These are phyloP conservation scores for Tigriopus japonicus DNA, from an alignment of 1,140 invertebrate genomes.

Conservation along the genomic window DNA sequence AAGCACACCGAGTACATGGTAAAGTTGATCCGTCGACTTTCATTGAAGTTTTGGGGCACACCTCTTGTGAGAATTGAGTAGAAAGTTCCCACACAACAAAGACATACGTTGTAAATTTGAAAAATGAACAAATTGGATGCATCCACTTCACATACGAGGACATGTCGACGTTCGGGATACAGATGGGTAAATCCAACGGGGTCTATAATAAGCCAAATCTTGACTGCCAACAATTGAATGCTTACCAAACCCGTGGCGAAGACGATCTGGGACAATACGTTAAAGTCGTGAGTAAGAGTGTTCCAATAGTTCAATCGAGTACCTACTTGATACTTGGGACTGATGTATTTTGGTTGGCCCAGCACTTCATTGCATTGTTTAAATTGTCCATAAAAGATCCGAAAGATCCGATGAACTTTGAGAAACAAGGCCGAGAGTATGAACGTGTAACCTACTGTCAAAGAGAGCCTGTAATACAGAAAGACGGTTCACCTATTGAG, in stretches of 20 bases:
- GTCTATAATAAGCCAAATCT: background rate
- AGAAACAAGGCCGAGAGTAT: background rate
- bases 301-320: too few relatives aligned
- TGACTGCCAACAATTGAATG: background rate
- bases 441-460: background rate
- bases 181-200: background rate
- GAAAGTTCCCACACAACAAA: background rate
- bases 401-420: background rate
- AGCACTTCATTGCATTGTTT: background rate
- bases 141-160: background rate
- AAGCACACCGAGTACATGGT: slow-evolving; percentile 8
- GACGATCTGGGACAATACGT: background rate
- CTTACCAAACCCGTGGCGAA: background rate
- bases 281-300: too few relatives aligned
- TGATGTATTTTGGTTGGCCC: background rate
- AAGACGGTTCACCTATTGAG: too few relatives aligned
- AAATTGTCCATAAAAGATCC: background rate
- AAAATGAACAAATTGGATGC: background rate
- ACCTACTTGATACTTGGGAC: background rate
- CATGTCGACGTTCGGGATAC: slow-evolving; percentile 3
- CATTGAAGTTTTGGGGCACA: slow-evolving; percentile 4
- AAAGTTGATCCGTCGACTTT: background rate
- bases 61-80: background rate
- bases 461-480: background rate
- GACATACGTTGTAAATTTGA: background rate